Percentiles rank a stretch among this genome's conserved stretches.
Conservation (phyloP, 2,797 vertebrate genomes). For the Coregonus suidteri region DNA sequence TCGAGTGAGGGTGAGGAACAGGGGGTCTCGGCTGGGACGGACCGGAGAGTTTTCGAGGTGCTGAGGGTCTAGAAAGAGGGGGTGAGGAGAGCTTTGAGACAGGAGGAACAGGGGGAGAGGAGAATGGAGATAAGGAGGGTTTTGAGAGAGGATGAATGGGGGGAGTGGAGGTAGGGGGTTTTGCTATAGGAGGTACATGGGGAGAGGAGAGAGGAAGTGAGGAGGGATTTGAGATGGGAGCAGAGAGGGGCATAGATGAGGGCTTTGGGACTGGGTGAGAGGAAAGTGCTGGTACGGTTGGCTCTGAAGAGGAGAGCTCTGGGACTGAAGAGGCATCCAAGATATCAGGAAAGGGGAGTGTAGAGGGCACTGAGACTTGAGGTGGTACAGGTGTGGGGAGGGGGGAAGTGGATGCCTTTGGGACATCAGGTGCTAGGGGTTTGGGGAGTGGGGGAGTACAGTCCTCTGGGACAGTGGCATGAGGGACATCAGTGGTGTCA, state of each 20-base stretch:
- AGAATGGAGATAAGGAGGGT: not conserved
- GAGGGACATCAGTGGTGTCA: not conserved
- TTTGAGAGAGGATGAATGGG: conserved; percentile 10
- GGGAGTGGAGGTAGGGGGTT: conserved; percentile 11
- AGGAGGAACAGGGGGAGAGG: not conserved
- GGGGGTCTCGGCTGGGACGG: not conserved
- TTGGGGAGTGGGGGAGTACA: not conserved
- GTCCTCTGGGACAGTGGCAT: not conserved
- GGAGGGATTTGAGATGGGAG: not conserved
- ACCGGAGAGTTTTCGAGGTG: not conserved
- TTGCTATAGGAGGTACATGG: not conserved
- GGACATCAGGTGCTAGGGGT: not conserved
- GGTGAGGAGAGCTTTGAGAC: too few species aligned
- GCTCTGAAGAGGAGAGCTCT: not conserved
- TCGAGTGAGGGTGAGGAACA: conserved; percentile 4
- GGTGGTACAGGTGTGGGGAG: not conserved
- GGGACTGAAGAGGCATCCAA: not conserved
- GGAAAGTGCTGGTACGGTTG: not conserved
- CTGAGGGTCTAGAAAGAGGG: not conserved
- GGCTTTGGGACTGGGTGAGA: not conserved
- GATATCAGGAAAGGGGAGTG: not conserved
- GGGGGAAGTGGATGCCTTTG: not conserved
- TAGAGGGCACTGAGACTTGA: not conserved
- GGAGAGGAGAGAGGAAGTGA: not conserved
- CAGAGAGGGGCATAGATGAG: not conserved